Evolutionary conservation across 2,113 vertebrate species (phyloP), one percentile per base, ranked within the genome.

Genomic region (Aphyosemion australe): DNA sequence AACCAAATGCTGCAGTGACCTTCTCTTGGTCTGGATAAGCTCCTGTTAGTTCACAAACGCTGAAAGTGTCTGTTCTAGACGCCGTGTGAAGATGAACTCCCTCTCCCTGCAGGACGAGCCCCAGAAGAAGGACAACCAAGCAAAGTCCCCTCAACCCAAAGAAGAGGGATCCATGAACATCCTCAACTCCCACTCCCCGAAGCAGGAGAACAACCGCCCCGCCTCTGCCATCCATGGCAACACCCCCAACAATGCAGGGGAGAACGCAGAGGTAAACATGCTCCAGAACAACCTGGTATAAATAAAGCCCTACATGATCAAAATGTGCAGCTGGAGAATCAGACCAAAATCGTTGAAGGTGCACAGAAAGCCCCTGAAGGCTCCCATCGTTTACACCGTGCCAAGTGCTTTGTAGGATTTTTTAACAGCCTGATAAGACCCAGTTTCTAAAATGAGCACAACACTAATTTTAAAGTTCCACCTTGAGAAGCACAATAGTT

Each of bases 231-330:
- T 90, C 18, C 94, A 82, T 0, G 83, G 67, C 51, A 75, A 67
- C 68, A 65, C 61, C 50, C 84, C 85, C 18, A 82, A 86, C 86
- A 84, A 78, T 83, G 72, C 85, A 6, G 90, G 89, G 71, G 88
- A 89, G 12, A 85, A 75, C n/a, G 56, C 91, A 5, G 96, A 96
- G 69, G 94, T 94, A 88, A 96, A 96, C 90, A 94, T 92, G 66
- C 92, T 94, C 75, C 95, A 96, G 93, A 98, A 97, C 90, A 96
- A 95, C 92, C 82, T 95, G 89, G 94, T 95, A 72, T 96, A 91
- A 93, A 26, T 4, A 26, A 61, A 11, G 41, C 61, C 39, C 57
- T 54, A 14, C 26, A 56, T n/a, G 46, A 47, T 54, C 41, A 19
- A 56, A 48, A 59, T 67, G 62, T 46, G 65, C 75, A 79, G 61